Evolutionary conservation across 2,888 invertebrate genomes (phyloP).

Genomic region (Lottia scabra): DNA sequence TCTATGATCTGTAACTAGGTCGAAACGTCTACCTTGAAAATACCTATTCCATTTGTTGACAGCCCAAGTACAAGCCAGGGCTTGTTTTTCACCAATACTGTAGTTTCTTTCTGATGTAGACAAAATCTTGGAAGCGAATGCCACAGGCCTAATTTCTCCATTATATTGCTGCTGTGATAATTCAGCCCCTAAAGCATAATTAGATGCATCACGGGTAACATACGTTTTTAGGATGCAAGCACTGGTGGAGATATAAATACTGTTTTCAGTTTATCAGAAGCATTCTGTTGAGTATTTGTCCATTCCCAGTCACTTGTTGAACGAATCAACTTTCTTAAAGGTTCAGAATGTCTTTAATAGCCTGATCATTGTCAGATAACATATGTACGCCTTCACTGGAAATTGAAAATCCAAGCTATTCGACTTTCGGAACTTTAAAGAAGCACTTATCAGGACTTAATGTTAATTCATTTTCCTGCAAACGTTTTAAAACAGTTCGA

Average conservation of each 20-base stretch:
- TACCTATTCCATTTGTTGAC: constrained; percentile 6
- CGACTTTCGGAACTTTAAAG: too few relatives aligned
- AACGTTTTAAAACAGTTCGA: too few relatives aligned
- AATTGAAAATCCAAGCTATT: too few relatives aligned
- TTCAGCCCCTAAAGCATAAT: constrained; percentile 1
- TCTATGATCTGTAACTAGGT: constrained; percentile 3
- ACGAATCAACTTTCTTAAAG: background rate
- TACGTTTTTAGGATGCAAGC: too few relatives aligned
- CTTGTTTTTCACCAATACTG: constrained; percentile 15
- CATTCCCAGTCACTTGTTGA: background rate
- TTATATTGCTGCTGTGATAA: background rate
- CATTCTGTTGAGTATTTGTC: too few relatives aligned
- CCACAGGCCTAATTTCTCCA: constrained; percentile 2
- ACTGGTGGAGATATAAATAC: too few relatives aligned
- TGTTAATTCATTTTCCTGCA: too few relatives aligned
- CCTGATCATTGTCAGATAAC: background rate
- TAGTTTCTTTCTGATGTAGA: constrained; percentile 4
- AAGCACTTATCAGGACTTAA: too few relatives aligned
- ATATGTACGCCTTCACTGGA: background rate
- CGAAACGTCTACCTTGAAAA: background rate
- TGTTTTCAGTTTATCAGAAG: too few relatives aligned
- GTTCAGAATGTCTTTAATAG: background rate
- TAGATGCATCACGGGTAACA: too few relatives aligned
- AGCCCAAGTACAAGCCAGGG: constrained; percentile 9
- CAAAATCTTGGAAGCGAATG: constrained; percentile 1